phyloP scores from a whole-genome alignment of 2,888 invertebrate genomes.

The Sphecodes monilicornis region DNA sequence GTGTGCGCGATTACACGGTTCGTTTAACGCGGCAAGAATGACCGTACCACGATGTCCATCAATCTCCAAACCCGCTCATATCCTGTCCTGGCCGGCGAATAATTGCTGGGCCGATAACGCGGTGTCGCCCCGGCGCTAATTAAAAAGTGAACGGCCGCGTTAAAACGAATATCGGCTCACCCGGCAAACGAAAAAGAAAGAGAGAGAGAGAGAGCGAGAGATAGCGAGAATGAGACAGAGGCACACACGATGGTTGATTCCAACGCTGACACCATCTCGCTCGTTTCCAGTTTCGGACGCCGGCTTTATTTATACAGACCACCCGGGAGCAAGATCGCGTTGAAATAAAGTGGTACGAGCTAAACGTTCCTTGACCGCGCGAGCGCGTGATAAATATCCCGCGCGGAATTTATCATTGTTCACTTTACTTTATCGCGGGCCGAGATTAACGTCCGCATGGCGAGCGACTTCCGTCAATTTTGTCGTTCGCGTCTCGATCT shows the following conservation, averaged over 20 bases:
- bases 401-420: constrained; percentile 65
- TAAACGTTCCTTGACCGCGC: constrained; percentile 76
- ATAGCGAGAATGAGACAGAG: background rate
- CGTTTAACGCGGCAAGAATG: constrained; percentile 61
- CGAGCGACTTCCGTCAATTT: constrained; percentile 47
- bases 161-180: background rate
- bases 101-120: constrained; percentile 56
- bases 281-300: constrained; percentile 72
- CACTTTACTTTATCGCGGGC: constrained; percentile 58
- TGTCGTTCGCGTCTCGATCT: constrained; percentile 35
- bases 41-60: constrained; percentile 50
- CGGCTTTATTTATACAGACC: constrained; percentile 78
- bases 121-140: constrained; percentile 31
- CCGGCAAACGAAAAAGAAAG: background rate
- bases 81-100: constrained; percentile 33
- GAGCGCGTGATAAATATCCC: constrained; percentile 65
- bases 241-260: constrained; percentile 36
- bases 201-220: background rate
- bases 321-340: constrained; percentile 72
- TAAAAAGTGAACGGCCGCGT: constrained; percentile 56
- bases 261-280: constrained; percentile 7
- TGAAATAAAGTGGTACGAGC: constrained; percentile 76
- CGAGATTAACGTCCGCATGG: constrained; percentile 60
- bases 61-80: constrained; percentile 40
- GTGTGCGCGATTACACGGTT: constrained; percentile 62